A percentile compares a stretch with the other conserved stretches of the same genome.
phyloP scores from a whole-genome alignment of 2,888 invertebrate genomes.

The Cecidostiba fungosa region DNA sequence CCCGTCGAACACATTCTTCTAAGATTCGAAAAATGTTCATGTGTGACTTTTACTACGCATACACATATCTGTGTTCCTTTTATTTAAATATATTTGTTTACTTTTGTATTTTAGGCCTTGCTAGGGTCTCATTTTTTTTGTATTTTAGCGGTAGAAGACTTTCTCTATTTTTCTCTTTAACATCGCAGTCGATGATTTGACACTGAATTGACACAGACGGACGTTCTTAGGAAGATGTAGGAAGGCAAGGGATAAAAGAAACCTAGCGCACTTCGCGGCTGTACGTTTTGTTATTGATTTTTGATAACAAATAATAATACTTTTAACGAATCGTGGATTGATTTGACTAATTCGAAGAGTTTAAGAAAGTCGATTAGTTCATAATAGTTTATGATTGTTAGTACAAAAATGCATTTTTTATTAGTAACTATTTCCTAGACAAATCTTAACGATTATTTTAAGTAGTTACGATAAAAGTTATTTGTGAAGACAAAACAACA shows the following conservation, averaged over 20 bases:
- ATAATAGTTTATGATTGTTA: neutral
- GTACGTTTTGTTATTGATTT: constrained; percentile 51
- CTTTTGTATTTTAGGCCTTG: constrained; percentile 55
- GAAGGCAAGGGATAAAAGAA: constrained; percentile 57
- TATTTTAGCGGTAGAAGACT: constrained; percentile 57
- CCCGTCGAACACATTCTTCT: constrained; percentile 50
- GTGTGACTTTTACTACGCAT: constrained; percentile 26
- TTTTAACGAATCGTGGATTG: constrained; percentile 20
- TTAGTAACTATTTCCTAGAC: neutral
- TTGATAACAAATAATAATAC: constrained; percentile 51
- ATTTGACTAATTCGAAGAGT: neutral
- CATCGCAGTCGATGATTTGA: constrained; percentile 64
- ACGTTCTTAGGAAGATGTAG: constrained; percentile 62
- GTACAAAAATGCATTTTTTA: constrained; percentile 25
- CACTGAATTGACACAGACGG: constrained; percentile 67
- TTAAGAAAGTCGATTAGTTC: constrained; percentile 30
- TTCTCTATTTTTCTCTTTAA: constrained; percentile 54
- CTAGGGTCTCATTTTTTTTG: constrained; percentile 52
- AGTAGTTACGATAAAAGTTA: neutral
- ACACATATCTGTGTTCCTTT: constrained; percentile 44
- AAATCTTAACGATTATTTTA: constrained; percentile 23
- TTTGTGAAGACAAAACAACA: constrained; percentile 18
- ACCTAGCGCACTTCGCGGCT: constrained; percentile 11
- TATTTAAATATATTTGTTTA: constrained; percentile 33
- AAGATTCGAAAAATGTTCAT: constrained; percentile 26